A percentile compares a stretch with the other conserved stretches of the same genome.
Conservation (phyloP, 2,113 vertebrate genomes). For the Rhabdomys dilectus region DNA sequence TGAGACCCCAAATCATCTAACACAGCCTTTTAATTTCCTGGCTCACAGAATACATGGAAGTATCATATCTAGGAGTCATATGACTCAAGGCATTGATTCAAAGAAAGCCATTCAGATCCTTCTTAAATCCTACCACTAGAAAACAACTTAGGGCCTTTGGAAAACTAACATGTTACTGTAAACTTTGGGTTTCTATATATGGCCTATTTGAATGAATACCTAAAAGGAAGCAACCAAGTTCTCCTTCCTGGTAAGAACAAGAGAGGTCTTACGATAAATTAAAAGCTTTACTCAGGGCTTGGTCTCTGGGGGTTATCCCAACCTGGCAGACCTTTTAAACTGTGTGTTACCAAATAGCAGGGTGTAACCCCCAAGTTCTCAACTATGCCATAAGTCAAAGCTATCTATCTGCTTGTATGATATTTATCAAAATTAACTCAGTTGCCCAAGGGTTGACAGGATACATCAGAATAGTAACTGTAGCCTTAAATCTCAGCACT, state of each 20-base stretch:
- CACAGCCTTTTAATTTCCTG: not conserved
- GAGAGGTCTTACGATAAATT: not conserved
- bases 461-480: not conserved
- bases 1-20: not conserved
- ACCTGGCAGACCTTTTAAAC: not conserved
- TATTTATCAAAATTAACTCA: not conserved
- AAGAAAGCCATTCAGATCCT: not conserved
- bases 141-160: not conserved
- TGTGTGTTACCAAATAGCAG: not conserved
- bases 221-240: not conserved
- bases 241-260: not conserved
- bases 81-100: not conserved
- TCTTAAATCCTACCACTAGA: not conserved
- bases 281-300: not conserved
- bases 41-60: not conserved
- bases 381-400: not conserved
- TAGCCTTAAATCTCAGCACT: not conserved
- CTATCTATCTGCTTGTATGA: not conserved
- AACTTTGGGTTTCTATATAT: not conserved
- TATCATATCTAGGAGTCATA: not conserved
- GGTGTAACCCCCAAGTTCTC: not conserved
- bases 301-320: not conserved
- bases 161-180: not conserved
- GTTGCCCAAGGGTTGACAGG: not conserved
- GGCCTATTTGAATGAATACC: not conserved